Conservation (phyloP, 2,113 vertebrate species). For the Myiopsitta monachus region DNA sequence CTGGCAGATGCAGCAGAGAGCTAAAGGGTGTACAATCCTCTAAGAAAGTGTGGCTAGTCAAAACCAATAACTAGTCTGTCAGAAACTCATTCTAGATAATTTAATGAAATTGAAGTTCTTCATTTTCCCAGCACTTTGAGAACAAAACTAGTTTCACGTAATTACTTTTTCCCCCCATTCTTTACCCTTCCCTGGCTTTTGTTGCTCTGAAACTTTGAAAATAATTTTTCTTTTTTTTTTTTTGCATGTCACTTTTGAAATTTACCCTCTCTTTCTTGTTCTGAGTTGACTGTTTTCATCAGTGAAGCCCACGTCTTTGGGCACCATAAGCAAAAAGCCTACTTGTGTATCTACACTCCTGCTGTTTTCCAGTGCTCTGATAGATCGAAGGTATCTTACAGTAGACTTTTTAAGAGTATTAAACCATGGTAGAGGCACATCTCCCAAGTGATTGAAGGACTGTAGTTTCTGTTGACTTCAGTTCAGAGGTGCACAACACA, state of each 20-base stretch:
- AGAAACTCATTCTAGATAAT: not conserved
- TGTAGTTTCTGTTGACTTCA: not conserved
- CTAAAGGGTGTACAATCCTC: not conserved
- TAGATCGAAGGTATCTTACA: not conserved
- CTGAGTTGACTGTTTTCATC: not conserved
- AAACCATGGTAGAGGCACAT: not conserved
- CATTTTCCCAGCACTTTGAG: not conserved
- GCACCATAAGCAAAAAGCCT: not conserved
- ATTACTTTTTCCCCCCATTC: not conserved
- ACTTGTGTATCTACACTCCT: not conserved
- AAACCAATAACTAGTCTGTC: not conserved
- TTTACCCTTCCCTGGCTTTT: not conserved
- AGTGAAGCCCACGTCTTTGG: not conserved
- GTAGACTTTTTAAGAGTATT: not conserved
- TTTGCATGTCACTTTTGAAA: not conserved
- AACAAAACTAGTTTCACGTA: not conserved
- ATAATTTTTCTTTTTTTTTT: too few species aligned
- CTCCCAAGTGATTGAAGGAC: not conserved
- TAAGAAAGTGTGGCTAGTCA: not conserved
- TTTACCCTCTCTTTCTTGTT: not conserved
- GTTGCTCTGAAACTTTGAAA: not conserved
- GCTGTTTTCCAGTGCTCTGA: not conserved
- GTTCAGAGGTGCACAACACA: not conserved
- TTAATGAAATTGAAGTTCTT: not conserved
- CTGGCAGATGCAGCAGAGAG: not conserved